Percentiles rank a stretch among this genome's conserved stretches.
Conservation (phyloP, 2,888 invertebrate species). For the Drosophila mimetica region DNA sequence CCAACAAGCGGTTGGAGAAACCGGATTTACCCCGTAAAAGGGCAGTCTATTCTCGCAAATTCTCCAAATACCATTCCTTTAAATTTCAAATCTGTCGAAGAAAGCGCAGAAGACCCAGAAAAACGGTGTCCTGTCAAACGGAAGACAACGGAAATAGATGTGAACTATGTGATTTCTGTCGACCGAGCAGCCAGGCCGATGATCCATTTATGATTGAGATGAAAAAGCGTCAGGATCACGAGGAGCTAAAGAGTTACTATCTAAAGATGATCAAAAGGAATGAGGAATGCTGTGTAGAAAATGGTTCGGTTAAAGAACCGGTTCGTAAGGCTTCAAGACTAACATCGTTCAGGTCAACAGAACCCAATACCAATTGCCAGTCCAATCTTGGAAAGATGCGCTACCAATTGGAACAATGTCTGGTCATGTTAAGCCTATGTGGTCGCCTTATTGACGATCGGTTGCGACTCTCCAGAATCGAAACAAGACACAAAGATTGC, state of each 20-base stretch:
- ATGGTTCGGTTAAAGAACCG: neutral
- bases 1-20: neutral
- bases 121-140: constrained; percentile 5
- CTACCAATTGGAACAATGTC: constrained; percentile 27
- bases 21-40: neutral
- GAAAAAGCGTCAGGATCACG: constrained; percentile 2
- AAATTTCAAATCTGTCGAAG: neutral
- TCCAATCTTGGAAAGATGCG: neutral
- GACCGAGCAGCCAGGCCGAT: constrained; percentile 18
- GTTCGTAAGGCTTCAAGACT: fast-evolving
- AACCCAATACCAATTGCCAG: neutral
- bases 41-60: neutral
- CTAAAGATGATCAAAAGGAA: neutral
- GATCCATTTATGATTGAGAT: constrained; percentile 41
- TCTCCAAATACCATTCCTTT: constrained; percentile 5
- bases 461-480: constrained; percentile 6
- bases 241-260: constrained; percentile 34
- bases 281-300: neutral
- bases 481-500: neutral
- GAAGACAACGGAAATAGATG: constrained; percentile 6
- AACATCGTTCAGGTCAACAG: neutral
- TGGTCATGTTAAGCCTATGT: constrained; percentile 41
- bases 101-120: neutral
- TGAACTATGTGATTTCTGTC: constrained; percentile 28
- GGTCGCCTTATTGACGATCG: constrained; percentile 39